Conservation (phyloP, 2,888 invertebrate species). For the Acrobeloides nanus region DNA sequence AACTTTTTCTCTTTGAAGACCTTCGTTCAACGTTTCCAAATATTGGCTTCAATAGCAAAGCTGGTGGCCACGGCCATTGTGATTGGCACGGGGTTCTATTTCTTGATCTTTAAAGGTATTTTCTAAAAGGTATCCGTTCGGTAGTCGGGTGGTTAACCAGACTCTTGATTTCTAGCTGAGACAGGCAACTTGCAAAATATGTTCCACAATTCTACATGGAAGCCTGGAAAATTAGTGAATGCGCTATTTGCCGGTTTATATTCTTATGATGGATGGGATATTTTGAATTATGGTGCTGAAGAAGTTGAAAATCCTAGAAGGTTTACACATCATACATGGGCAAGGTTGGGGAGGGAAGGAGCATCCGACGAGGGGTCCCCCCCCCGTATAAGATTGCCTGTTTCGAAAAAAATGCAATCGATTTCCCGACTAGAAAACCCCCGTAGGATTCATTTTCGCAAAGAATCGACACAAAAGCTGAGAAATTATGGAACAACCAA, state of each 20-base stretch:
- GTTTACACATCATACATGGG: too few relatives aligned
- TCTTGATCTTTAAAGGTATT: constrained; percentile 26
- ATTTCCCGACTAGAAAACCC: too few relatives aligned
- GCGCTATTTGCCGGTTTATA: constrained; percentile 43
- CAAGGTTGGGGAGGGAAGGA: too few relatives aligned
- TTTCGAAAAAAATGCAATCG: too few relatives aligned
- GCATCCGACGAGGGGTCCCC: too few relatives aligned
- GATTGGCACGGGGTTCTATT: constrained; percentile 32
- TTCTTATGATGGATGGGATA: constrained; percentile 47
- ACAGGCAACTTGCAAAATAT: constrained; percentile 23
- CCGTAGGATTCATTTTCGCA: too few relatives aligned
- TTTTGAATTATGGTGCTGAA: constrained; percentile 50
- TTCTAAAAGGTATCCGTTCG: constrained; percentile 14
- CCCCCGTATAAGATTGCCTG: too few relatives aligned
- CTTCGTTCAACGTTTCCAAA: constrained; percentile 10
- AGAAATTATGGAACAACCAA: too few relatives aligned
- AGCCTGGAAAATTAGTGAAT: constrained; percentile 27
- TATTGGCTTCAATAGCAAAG: constrained; percentile 28
- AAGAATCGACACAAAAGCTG: too few relatives aligned
- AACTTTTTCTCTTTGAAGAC: constrained; percentile 17
- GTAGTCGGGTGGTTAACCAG: not conserved
- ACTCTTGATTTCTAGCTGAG: constrained; percentile 9
- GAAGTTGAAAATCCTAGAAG: constrained; percentile 46
- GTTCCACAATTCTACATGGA: constrained; percentile 21
- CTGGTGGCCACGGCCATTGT: constrained; percentile 29